Percentiles rank a stretch among this genome's conserved stretches.
Evolutionary conservation across 2,888 invertebrate species (phyloP).

Genomic region (Neocrepidodera transversa): DNA sequence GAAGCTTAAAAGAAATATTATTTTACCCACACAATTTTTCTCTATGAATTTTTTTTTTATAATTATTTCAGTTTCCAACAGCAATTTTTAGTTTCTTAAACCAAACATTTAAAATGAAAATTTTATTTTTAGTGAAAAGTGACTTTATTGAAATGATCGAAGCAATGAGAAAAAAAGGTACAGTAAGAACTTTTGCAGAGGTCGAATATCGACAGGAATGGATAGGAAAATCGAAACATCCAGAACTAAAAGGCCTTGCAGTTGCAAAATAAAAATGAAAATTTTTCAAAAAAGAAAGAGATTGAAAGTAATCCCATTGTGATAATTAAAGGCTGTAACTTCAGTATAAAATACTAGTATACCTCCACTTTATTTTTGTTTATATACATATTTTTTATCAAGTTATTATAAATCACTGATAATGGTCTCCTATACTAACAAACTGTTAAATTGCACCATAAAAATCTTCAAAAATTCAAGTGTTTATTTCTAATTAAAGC

Average conservation of each 20-base stretch:
- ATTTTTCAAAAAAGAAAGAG: too few relatives aligned
- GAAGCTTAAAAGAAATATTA: neutral
- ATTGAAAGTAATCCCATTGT: neutral
- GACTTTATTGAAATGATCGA: conserved; percentile 9
- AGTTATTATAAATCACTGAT: neutral
- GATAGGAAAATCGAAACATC: neutral
- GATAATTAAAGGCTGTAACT: conserved; percentile 10
- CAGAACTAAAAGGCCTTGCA: neutral
- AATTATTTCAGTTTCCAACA: neutral
- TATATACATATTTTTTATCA: neutral
- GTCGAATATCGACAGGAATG: conserved; percentile 26
- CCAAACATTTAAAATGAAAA: neutral
- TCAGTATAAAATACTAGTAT: conserved; percentile 10
- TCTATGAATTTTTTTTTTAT: too few relatives aligned
- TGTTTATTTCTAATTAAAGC: too few relatives aligned
- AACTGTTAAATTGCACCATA: neutral
- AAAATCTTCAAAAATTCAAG: neutral
- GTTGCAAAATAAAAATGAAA: conserved; percentile 10
- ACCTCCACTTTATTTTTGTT: neutral
- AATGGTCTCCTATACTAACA: neutral
- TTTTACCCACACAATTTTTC: neutral
- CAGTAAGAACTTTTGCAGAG: neutral
- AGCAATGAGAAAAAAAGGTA: conserved; percentile 6
- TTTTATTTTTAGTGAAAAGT: conserved; percentile 10
- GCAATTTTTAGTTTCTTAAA: neutral